Base-by-base conservation (phyloP, 2,113 vertebrate genomes). In the Erythrocercus mccallii region DNA sequence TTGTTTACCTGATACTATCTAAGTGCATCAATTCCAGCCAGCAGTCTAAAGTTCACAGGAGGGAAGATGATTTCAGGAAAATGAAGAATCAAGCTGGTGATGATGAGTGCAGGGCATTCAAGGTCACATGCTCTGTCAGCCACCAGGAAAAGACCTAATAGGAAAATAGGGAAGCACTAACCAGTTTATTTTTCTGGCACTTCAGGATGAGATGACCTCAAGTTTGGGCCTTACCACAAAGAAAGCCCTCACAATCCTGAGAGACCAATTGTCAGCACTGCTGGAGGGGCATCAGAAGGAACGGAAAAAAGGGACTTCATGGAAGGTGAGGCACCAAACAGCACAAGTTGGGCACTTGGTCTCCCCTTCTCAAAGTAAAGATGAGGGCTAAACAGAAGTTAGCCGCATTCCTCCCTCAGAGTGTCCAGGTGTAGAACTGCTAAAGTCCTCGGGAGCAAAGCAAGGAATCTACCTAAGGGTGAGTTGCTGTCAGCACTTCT, bases 141-240 rank as follows among this genome's bases (percentile, higher is more conserved):
- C 72, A 78, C 31, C 28, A 72, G 47, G 33, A 89, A 87, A 86
- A 81, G 90, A 22, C 28, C 42, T 65, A 17, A 44, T 70, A 86
- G 78, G 47, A 62, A 74, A 60, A 50, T 18, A 71, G 40, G 20
- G 62, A 87, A 93, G 54, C 18, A 51, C n/a, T 94, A 51, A 92
- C 48, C 54, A 48, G 53, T 78, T 80, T 88, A 31, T 91, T 90
- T 86, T 81, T 72, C 56, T 93, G 95, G 28, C 48, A 81, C 61
- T 70, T 51, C 93, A 99, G 99, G 98, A 98, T 97, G 98, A 99
- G 90, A 97, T 98, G 93, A 97, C 97, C 78, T 96, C 97, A 95
- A 92, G 97, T 92, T 97, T 99, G 97, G 99, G 99, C 81, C 98
- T 99, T 77, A 98, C 98, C 64, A 99, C 99, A 16, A 92, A 96